These are phyloP conservation scores for Leucophenga montana DNA, from an alignment of 2,888 invertebrate species.

Conservation along the genomic window DNA sequence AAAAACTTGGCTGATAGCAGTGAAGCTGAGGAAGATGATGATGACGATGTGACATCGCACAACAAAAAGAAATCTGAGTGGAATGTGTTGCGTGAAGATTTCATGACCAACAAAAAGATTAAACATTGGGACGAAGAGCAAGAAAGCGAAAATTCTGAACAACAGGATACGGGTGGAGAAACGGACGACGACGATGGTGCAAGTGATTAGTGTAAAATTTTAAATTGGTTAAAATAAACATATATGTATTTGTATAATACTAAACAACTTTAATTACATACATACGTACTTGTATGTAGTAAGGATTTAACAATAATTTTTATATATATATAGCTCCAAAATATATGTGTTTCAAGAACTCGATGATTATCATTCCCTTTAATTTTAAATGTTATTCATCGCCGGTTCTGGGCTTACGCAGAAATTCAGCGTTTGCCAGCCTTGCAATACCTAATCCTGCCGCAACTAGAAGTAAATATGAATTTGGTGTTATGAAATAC, in stretches of 20 bases:
- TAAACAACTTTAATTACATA: not conserved
- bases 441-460: conserved; percentile 77
- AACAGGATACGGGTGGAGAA: conserved; percentile 35
- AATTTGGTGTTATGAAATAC: too few relatives aligned
- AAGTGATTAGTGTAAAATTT: not conserved
- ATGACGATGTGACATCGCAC: conserved; percentile 44
- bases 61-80: conserved; percentile 74
- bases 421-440: conserved; percentile 73
- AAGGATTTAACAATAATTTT: not conserved
- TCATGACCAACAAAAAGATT: conserved; percentile 90
- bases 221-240: not conserved
- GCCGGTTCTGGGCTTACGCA: conserved; percentile 46
- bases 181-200: conserved; percentile 36
- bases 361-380: too few relatives aligned
- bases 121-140: conserved; percentile 91
- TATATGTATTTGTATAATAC: not conserved
- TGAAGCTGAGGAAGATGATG: conserved; percentile 69
- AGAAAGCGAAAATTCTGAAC: conserved; percentile 40
- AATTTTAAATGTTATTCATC: conserved; percentile 25
- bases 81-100: conserved; percentile 85
- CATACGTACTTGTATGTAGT: conserved; percentile 16
- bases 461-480: conserved; percentile 72
- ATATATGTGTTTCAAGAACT: too few relatives aligned
- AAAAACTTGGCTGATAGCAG: conserved; percentile 74
- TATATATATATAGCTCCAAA: too few relatives aligned